A percentile compares a stretch with the other conserved stretches of the same genome.
Conservation (phyloP, 2,797 vertebrate genomes). For the Trachurus trachurus region DNA sequence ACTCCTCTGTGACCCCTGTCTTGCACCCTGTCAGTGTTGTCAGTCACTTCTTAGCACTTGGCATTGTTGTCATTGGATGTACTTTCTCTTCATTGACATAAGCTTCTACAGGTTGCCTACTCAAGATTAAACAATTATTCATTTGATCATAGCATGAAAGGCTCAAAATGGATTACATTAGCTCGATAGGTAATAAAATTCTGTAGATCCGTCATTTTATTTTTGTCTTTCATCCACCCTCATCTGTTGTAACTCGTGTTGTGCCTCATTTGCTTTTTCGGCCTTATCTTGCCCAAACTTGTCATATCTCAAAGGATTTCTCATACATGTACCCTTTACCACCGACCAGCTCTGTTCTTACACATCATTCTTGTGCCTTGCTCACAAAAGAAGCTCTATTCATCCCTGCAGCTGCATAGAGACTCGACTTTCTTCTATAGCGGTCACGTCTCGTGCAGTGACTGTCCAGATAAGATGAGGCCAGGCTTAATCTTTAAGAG, state of each 20-base stretch:
- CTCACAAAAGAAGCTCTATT: constrained; percentile 37
- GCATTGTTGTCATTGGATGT: not conserved
- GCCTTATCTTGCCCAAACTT: constrained; percentile 5
- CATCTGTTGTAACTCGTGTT: not conserved
- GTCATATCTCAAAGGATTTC: constrained; percentile 34
- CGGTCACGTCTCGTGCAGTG: constrained; percentile 25
- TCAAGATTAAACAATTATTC: not conserved
- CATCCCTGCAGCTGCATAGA: constrained; percentile 28
- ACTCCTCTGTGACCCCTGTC: not conserved
- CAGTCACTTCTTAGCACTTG: not conserved
- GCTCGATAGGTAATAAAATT: not conserved
- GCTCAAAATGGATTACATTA: not conserved
- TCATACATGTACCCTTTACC: constrained; percentile 24
- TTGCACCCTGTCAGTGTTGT: not conserved
- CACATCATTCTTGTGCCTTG: constrained; percentile 6
- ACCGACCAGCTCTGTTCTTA: constrained; percentile 30
- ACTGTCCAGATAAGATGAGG: constrained; percentile 58
- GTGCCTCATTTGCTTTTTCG: constrained; percentile 18
- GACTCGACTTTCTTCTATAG: constrained; percentile 34
- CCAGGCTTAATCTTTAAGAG: constrained; percentile 48
- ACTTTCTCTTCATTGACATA: not conserved
- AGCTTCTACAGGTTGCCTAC: not conserved
- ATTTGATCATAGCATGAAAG: not conserved
- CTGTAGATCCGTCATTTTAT: constrained; percentile 4
- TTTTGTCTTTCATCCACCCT: not conserved